Evolutionary conservation across 1,140 invertebrate species (phyloP).

Genomic region (Teleopsis dalmanni): DNA sequence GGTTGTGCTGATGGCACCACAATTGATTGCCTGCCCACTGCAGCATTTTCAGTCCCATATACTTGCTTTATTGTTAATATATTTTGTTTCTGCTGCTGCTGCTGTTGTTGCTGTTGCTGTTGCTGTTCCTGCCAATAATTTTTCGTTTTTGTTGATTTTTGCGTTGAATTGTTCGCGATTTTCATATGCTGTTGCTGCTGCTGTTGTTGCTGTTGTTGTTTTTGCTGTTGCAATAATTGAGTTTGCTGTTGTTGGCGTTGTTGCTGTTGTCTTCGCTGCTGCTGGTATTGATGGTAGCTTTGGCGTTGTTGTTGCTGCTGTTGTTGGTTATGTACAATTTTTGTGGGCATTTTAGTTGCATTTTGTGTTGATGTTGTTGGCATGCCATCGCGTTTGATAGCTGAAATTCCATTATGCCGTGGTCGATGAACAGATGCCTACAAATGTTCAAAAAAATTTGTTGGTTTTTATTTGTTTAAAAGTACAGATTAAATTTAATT

Average conservation of each 20-base stretch:
- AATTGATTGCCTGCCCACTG: slow-evolving; percentile 13
- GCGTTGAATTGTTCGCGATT: background rate
- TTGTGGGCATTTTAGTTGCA: too few relatives aligned
- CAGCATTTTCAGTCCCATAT: background rate
- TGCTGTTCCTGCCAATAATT: slow-evolving; percentile 3
- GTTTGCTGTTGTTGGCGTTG: slow-evolving; percentile 6
- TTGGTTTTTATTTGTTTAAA: background rate
- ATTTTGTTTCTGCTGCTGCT: slow-evolving; percentile 3
- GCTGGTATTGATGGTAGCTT: slow-evolving; percentile 12
- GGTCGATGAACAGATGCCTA: slow-evolving; percentile 19
- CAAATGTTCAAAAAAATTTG: background rate
- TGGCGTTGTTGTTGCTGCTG: slow-evolving; percentile 9
- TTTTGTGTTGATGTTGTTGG: background rate
- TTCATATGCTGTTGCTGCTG: slow-evolving; percentile 6
- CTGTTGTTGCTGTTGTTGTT: slow-evolving; percentile 7
- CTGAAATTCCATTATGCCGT: slow-evolving; percentile 12
- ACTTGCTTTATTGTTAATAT: slow-evolving; percentile 4
- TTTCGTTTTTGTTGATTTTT: slow-evolving; percentile 3
- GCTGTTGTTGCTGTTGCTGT: slow-evolving; percentile 9
- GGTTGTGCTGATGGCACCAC: slow-evolving; percentile 10
- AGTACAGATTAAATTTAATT: too few relatives aligned
- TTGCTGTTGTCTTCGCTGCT: slow-evolving; percentile 9
- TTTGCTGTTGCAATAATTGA: slow-evolving; percentile 10
- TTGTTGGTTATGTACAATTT: background rate
- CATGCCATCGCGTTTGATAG: background rate